These are phyloP conservation scores for Oxyscelio sp. DNA, from an alignment of 2,888 invertebrate genomes.

Conservation along the genomic window DNA sequence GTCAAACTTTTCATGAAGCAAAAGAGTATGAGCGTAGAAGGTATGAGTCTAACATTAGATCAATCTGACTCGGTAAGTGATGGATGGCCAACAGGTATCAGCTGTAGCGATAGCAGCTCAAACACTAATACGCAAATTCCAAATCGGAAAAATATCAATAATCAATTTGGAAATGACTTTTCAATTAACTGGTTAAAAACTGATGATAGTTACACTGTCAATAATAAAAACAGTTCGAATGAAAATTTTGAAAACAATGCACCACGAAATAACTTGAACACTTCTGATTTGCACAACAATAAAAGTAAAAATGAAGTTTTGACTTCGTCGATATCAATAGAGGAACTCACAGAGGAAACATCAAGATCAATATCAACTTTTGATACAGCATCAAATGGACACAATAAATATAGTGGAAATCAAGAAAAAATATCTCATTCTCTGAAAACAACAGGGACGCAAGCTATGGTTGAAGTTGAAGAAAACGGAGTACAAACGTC, in stretches of 20 bases:
- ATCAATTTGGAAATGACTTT: slow-evolving; percentile 84
- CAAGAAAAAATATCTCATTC: slow-evolving; percentile 76
- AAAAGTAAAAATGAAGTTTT: slow-evolving; percentile 89
- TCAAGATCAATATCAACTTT: slow-evolving; percentile 85
- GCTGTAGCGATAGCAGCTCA: slow-evolving; percentile 90
- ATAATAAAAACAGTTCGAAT: slow-evolving; percentile 13
- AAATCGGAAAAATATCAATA: slow-evolving; percentile 82
- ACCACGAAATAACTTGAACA: slow-evolving; percentile 70
- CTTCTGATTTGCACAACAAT: slow-evolving; percentile 60
- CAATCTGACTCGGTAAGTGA: slow-evolving; percentile 92
- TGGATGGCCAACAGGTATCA: slow-evolving; percentile 92
- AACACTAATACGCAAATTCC: slow-evolving; percentile 83
- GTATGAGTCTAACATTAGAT: slow-evolving; percentile 92
- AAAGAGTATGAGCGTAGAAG: slow-evolving; percentile 94
- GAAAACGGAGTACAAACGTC: slow-evolving; percentile 87
- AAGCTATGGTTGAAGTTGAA: slow-evolving; percentile 84
- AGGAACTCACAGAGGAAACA: slow-evolving; percentile 88
- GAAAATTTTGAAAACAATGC: slow-evolving; percentile 73
- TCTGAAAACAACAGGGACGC: slow-evolving; percentile 83
- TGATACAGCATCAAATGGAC: slow-evolving; percentile 36
- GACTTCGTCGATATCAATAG: slow-evolving; percentile 88
- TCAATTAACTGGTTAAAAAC: slow-evolving; percentile 87
- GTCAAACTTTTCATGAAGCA: slow-evolving; percentile 97
- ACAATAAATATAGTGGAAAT: slow-evolving; percentile 34
- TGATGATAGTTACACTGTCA: slow-evolving; percentile 81